phyloP scores from a whole-genome alignment of 2,888 invertebrate genomes.

The Stramonita haemastoma region DNA sequence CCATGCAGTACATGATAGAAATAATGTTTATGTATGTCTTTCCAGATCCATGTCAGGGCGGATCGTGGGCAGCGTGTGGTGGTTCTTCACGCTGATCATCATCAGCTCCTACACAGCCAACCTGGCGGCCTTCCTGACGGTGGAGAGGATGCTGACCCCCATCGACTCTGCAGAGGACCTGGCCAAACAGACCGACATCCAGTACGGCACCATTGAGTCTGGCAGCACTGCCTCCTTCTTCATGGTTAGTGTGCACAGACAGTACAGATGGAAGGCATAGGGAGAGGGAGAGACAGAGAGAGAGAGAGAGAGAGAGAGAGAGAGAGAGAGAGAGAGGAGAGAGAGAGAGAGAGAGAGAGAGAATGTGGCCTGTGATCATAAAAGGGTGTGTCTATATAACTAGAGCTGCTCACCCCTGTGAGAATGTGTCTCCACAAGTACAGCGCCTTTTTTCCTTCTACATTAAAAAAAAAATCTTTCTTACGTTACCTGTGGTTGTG shows the following conservation, averaged over 20 bases:
- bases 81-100: constrained; percentile 99
- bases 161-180: constrained; percentile 94
- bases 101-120: constrained; percentile 99
- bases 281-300: too few relatives aligned
- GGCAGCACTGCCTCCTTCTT: constrained; percentile 93
- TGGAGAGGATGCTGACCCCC: constrained; percentile 96
- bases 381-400: too few relatives aligned
- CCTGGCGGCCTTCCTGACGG: constrained; percentile 95
- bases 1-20: too few relatives aligned
- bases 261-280: neutral
- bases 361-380: too few relatives aligned
- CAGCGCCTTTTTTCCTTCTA: too few relatives aligned
- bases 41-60: constrained; percentile 90
- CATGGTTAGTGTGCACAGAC: constrained; percentile 80
- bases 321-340: too few relatives aligned
- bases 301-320: too few relatives aligned
- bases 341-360: too few relatives aligned
- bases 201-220: constrained; percentile 84
- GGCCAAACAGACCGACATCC: constrained; percentile 84
- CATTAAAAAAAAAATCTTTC: too few relatives aligned
- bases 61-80: constrained; percentile 99
- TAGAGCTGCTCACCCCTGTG: too few relatives aligned
- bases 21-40: neutral
- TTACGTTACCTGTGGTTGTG: too few relatives aligned
- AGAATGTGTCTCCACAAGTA: too few relatives aligned